Base-by-base conservation (phyloP, 2,797 vertebrate genomes). In the Scarus forsteni region DNA sequence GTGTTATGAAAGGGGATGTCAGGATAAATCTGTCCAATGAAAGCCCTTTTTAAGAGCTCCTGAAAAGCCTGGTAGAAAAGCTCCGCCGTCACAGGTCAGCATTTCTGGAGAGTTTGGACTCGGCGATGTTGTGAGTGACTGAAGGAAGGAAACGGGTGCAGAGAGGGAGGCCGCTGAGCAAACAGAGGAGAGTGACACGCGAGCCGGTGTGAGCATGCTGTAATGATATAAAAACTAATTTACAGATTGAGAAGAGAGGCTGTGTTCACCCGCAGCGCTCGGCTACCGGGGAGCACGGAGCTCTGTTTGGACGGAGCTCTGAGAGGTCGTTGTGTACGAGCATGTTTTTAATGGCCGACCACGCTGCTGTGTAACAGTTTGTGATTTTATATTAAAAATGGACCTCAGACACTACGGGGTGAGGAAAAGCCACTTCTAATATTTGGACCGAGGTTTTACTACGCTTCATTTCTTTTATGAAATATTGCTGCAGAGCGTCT, bases 391-490 rank as follows among this genome's bases (percentile, higher is more conserved):
- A 90, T 90, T 87, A 88, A 89, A 90, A 89, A 80, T 54, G 50
- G 58, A 72, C 71, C 63, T 89, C 66, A 55, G 81, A 77, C 85
- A 78, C 79, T 60, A 77, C 43, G 83, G 77, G 78, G 75, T 27
- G 73, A 73, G 19, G 56, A 66, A 91, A 93, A 93, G 85, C 87
- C 91, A 93, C 90, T 92, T 93, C 86, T 91, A 79, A 92, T 92
- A 89, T 92, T 85, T 93, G 90, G 91, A 92, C 83, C 66, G 65
- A 75, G 63, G 60, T 92, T 93, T 92, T 91, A 92, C 86, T 86
- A 86, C 86, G 92, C 80, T 93, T 90, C 83, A 84, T 66, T 90
- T 67, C 75, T 91, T 89, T 92, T 81, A 92, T 93, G 78, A 92
- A 93, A 93, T 86, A 83, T 85, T 85, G 77, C 74, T 75, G 64